phyloP scores from a whole-genome alignment of 2,113 vertebrate genomes.

The Xenus cinereus region DNA sequence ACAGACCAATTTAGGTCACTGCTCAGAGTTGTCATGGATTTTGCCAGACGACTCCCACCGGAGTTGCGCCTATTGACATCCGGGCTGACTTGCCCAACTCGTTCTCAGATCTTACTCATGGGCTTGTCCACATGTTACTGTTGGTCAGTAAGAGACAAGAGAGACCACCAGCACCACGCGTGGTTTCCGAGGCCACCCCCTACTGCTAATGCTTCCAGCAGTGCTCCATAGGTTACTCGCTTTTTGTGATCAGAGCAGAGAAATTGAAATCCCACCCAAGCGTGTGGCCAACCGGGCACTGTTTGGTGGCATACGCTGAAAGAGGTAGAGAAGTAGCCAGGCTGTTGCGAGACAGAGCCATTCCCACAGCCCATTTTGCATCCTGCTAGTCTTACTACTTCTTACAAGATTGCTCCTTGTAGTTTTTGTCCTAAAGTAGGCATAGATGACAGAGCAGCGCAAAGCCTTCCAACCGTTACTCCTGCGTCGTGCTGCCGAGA shows the following conservation, averaged over 20 bases:
- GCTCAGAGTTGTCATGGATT: background rate
- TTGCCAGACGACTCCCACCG: background rate
- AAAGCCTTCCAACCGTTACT: background rate
- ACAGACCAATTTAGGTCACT: background rate
- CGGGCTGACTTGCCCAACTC: background rate
- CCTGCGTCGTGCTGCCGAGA: rapidly evolving
- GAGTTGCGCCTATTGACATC: background rate
- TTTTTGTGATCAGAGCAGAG: background rate
- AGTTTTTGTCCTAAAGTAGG: background rate
- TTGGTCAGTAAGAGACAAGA: background rate
- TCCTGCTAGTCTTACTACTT: background rate
- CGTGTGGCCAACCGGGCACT: rapidly evolving
- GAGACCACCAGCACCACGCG: background rate
- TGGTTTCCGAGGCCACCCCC: background rate
- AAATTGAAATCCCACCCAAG: background rate
- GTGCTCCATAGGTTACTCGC: background rate
- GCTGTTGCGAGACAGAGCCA: background rate
- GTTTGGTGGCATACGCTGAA: background rate
- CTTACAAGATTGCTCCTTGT: background rate
- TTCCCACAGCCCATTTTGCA: background rate
- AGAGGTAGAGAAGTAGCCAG: background rate
- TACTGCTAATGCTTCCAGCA: background rate
- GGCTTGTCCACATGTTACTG: background rate
- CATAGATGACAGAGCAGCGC: background rate
- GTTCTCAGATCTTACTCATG: background rate